These are phyloP conservation scores for Grammomys surdaster DNA, from an alignment of 2,113 vertebrate genomes.

Conservation along the genomic window DNA sequence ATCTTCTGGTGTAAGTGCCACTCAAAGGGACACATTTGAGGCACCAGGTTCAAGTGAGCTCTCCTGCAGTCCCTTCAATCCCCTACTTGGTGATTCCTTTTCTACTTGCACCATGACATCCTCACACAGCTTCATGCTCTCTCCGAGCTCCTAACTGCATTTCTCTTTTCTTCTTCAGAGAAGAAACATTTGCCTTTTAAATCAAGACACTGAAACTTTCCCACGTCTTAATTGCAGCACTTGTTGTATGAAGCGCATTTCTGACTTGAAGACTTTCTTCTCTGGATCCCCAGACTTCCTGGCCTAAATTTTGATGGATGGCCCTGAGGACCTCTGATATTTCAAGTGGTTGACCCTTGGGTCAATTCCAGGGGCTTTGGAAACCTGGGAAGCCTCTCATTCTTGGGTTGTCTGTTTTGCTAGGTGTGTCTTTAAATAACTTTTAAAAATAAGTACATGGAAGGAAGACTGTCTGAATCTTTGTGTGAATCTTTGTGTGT, in stretches of 20 bases:
- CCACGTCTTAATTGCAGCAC: constrained; percentile 68
- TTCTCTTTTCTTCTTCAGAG: constrained; percentile 65
- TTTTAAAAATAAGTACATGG: not conserved
- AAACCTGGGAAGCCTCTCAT: constrained; percentile 15
- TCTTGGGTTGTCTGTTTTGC: constrained; percentile 5
- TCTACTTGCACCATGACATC: not conserved
- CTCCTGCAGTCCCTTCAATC: not conserved
- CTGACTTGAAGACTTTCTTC: constrained; percentile 47
- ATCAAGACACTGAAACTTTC: constrained; percentile 64
- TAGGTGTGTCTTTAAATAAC: constrained; percentile 28
- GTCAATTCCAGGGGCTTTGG: not conserved
- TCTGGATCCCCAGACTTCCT: constrained; percentile 63
- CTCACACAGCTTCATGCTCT: constrained; percentile 52
- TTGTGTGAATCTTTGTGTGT: not conserved
- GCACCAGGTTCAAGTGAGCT: constrained; percentile 41
- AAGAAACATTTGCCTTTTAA: constrained; percentile 70
- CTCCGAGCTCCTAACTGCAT: constrained; percentile 46
- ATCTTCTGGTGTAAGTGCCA: constrained; percentile 10
- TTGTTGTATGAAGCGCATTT: constrained; percentile 71
- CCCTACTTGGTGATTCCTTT: constrained; percentile 23
- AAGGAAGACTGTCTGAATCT: not conserved
- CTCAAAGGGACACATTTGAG: not conserved
- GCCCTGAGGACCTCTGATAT: constrained; percentile 55
- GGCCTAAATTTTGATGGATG: constrained; percentile 65
- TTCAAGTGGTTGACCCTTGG: constrained; percentile 42